These are phyloP conservation scores for Apteryx mantelli DNA, from an alignment of 2,113 vertebrate species.

Conservation along the genomic window DNA sequence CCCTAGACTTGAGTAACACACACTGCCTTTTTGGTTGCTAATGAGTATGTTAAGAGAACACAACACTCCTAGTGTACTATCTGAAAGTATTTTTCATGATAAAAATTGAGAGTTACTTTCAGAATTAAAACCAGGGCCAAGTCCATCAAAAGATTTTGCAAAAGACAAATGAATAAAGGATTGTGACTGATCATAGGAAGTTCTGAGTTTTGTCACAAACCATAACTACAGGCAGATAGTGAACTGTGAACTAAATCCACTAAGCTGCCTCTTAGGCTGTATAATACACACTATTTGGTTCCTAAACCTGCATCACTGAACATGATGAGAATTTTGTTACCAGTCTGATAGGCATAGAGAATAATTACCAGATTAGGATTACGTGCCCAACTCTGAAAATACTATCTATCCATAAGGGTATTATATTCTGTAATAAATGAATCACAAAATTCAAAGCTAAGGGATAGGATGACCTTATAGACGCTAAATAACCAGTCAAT, in stretches of 20 bases:
- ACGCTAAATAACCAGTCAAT: constrained; percentile 48
- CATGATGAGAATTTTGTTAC: constrained; percentile 36
- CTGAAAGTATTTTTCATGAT: neutral
- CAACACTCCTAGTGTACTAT: neutral
- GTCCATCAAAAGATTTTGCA: neutral
- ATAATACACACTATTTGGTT: neutral
- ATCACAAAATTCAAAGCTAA: constrained; percentile 13
- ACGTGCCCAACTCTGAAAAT: constrained; percentile 27
- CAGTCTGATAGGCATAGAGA: neutral
- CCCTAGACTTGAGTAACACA: neutral
- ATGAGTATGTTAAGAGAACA: neutral
- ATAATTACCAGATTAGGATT: constrained; percentile 42
- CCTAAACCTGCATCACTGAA: neutral
- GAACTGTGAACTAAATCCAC: neutral
- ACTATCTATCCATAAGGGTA: constrained; percentile 4
- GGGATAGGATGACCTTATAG: neutral
- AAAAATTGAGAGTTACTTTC: neutral
- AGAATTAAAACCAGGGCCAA: neutral
- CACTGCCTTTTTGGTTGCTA: neutral
- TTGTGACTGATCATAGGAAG: neutral
- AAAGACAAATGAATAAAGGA: neutral
- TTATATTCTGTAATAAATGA: constrained; percentile 45
- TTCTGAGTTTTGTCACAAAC: neutral
- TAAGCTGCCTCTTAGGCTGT: neutral
- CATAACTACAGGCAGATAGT: neutral